Conservation (phyloP, 2,797 vertebrate species). For the Cynopterus sphinx region DNA sequence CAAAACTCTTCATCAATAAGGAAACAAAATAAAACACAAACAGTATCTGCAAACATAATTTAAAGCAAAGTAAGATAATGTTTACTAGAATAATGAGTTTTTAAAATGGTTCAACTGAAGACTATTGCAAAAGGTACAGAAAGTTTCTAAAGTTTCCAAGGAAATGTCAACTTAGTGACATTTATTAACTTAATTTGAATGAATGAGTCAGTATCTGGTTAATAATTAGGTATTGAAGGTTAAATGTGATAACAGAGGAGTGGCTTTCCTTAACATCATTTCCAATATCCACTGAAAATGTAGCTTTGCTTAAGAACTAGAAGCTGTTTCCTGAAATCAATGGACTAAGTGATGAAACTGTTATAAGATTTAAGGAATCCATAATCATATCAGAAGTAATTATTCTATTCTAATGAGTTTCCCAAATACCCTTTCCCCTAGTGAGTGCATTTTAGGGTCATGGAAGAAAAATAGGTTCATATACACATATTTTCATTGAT, state of each 20-base stretch:
- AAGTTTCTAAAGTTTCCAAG: slow-evolving; percentile 63
- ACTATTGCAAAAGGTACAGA: slow-evolving; percentile 56
- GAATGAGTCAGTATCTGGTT: slow-evolving; percentile 67
- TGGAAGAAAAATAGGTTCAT: background rate
- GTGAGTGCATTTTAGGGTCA: background rate
- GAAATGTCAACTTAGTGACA: slow-evolving; percentile 72
- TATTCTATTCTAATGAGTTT: slow-evolving; percentile 46
- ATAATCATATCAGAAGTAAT: slow-evolving; percentile 59
- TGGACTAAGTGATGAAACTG: slow-evolving; percentile 44
- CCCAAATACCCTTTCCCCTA: background rate
- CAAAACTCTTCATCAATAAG: slow-evolving; percentile 69
- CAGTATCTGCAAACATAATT: slow-evolving; percentile 43
- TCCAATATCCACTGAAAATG: slow-evolving; percentile 45
- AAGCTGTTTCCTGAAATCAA: background rate
- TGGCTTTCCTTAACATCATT: slow-evolving; percentile 54
- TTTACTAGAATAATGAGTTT: slow-evolving; percentile 70
- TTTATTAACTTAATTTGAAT: slow-evolving; percentile 74
- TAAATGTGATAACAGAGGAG: slow-evolving; percentile 61
- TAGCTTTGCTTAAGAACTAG: slow-evolving; percentile 42
- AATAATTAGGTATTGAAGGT: slow-evolving; percentile 58
- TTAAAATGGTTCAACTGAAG: slow-evolving; percentile 69
- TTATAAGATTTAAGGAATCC: slow-evolving; percentile 27
- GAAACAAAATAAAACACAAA: slow-evolving; percentile 74
- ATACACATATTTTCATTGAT: background rate
- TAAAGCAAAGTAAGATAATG: slow-evolving; percentile 55